Evolutionary conservation across 2,113 vertebrate species (phyloP).

Genomic region (Vombatus ursinus): DNA sequence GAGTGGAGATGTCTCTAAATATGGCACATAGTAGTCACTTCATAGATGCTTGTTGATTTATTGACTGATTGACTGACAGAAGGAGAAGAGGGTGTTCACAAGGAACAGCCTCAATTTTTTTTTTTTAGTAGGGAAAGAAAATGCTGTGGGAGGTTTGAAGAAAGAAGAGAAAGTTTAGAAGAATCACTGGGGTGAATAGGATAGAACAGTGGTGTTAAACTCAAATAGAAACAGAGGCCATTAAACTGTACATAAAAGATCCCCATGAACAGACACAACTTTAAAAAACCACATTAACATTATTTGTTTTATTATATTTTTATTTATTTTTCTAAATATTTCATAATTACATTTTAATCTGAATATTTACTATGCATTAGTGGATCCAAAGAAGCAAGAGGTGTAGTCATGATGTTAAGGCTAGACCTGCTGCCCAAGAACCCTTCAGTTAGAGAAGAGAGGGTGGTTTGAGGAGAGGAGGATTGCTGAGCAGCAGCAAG

Average conservation of each 20-base stretch:
- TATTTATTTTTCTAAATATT: not conserved
- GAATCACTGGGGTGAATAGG: not conserved
- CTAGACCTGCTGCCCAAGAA: not conserved
- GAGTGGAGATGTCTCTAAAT: no score
- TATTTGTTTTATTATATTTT: not conserved
- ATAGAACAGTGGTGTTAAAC: not conserved
- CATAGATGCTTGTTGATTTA: not conserved
- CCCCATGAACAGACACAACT: not conserved
- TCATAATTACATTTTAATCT: not conserved
- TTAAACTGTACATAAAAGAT: not conserved
- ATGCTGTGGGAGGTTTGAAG: not conserved
- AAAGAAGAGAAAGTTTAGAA: not conserved
- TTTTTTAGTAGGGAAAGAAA: not conserved
- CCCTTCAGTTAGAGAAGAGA: not conserved
- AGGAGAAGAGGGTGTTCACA: not conserved
- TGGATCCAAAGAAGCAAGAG: not conserved
- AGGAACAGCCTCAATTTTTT: not conserved
- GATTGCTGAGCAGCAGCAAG: not conserved
- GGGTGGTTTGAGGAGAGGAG: not conserved
- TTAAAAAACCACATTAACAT: not conserved
- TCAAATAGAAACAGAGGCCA: not conserved
- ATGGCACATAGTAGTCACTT: no score
- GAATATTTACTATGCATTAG: not conserved
- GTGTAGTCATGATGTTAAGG: not conserved
- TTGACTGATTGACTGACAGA: not conserved